Base-by-base conservation (phyloP, 2,888 invertebrate species). In the Oscheius myriophilus region DNA sequence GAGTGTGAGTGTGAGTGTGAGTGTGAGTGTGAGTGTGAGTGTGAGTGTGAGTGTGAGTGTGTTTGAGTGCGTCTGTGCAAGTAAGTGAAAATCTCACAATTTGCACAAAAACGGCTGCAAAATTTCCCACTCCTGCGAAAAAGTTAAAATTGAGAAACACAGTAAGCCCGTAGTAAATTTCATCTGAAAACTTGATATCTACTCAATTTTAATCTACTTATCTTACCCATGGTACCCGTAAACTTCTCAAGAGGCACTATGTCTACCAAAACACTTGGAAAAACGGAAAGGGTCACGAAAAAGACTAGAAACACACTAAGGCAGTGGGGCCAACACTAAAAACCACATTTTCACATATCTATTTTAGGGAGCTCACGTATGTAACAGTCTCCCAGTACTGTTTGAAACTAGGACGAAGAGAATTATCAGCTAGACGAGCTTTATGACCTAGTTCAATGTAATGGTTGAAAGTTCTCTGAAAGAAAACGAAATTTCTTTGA, bases 61-160 rank as follows among this genome's bases (percentile, higher is more conserved):
- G 33, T 33, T 3, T 33, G 4, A 6, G 33, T 33, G 18, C 11
- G n/a, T 11, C 21, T 46, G 49, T 46, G 49, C 11, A 11, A 3
- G 49, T 6, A 46, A 46, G 3, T 46, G 11, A 11, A 9, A 33
- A 6, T 9, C 87, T 86, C 86, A 90, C 90, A 91, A 92, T 92
- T 87, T 91, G 91, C 76, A 92, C 88, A 80, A 92, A 90, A 61
- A 92, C 92, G 0, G 96, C 93, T 0, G 93, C 88, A 71, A 92
- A 90, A 86, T 94, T 96, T n/a, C 98, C 98, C 23, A 96, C 80
- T 91, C 94, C 93, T 1, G 97, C 96, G 72, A 91, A 92, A 0
- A 93, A 84, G 87, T 97, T 98, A 89, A 98, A 98, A 6, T 93
- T 94, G 65, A 98, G 88, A 88, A 94, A 98, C 86, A 96, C 95